A percentile compares a stretch with the other conserved stretches of the same genome.
Conservation (phyloP, 2,797 vertebrate genomes). For the Bradypus variegatus region DNA sequence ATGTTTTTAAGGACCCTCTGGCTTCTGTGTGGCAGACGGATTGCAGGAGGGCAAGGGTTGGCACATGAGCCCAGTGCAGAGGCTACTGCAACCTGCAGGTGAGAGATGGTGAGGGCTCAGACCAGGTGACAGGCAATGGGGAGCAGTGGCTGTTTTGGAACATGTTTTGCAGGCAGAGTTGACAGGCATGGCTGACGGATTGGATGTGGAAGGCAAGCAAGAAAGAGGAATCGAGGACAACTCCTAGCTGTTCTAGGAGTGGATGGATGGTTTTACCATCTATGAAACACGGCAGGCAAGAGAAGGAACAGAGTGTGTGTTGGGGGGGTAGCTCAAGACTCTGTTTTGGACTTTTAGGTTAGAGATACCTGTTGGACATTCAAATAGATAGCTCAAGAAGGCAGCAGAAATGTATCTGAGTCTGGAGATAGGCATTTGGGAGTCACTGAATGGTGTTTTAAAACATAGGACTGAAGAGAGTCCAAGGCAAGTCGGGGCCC, state of each 20-base stretch:
- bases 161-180: background rate
- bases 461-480: background rate
- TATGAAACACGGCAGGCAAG: background rate
- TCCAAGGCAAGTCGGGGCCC: background rate
- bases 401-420: background rate
- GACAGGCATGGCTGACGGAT: background rate
- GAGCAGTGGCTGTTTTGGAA: background rate
- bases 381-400: background rate
- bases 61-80: rapidly evolving
- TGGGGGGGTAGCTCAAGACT: background rate
- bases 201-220: background rate
- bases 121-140: background rate
- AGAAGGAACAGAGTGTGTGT: background rate
- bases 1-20: background rate
- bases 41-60: background rate
- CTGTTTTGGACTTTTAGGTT: background rate
- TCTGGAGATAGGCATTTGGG: background rate
- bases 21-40: background rate
- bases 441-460: background rate
- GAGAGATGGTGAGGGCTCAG: rapidly evolving
- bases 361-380: background rate
- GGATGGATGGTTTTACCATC: background rate
- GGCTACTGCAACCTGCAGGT: background rate
- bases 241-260: background rate
- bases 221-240: background rate